Evolutionary conservation across 1,140 invertebrate species (phyloP), one percentile per base, ranked within the genome.

Genomic region (Xylocopa sonorina): DNA sequence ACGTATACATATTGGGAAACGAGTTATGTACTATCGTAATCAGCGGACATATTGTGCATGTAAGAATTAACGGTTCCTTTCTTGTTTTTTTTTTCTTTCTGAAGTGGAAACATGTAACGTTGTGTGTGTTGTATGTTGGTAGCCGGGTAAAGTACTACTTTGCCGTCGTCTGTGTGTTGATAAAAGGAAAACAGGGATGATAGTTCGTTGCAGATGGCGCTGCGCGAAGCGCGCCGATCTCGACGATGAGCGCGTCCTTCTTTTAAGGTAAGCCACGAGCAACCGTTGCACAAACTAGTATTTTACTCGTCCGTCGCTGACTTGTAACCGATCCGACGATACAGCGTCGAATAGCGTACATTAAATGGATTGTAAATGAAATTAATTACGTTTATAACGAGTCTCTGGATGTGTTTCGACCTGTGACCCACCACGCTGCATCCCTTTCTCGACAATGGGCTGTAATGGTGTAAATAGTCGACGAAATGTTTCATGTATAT

Each of bases 81-180:
- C n/a, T n/a, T n/a, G n/a, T n/a, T n/a, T n/a, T n/a, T n/a, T n/a
- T n/a, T 38, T 38, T 9, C 38, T 38, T 9, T 38, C 3, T 9
- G 38, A 38, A 38, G 38, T 9, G 9, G 38, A 9, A 38, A 38
- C 38, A n/a, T n/a, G 38, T 38, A 38, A 27, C 27, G 41, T n/a
- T 46, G 43, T 48, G 43, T 29, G 21, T 34, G 29, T 66, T 7
- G 63, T 43, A 46, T n/a, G 27, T 12, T 64, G 34, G 73, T 82
- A 62, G 64, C 50, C 76, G 68, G 75, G 82, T 84, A 83, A 84
- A 84, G 68, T 84, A 83, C 81, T 84, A 64, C 80, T 83, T 84
- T 79, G 82, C 34, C 14, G 24, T 51, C 41, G 46, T 67, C 46
- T 16, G 12, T 10, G 64, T 48, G 64, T n/a, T 50, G 64, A 63